Evolutionary conservation across 23 tunicate species (phyloP), one percentile per base, ranked within the genome.

Genomic region (Clavelina lepadiformis): DNA sequence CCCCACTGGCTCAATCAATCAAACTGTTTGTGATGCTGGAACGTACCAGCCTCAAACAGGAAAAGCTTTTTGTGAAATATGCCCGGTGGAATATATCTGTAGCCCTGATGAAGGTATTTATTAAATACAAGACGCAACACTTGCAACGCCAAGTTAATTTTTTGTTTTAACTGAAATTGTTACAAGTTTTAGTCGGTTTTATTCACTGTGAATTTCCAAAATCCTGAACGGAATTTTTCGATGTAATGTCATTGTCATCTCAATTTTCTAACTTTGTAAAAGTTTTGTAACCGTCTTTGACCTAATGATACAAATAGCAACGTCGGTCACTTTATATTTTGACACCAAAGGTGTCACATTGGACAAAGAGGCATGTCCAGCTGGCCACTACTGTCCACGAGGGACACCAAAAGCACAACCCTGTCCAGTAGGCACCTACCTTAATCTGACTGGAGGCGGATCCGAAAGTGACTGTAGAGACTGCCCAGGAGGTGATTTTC

Each of bases 51-150:
- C 57, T 0, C 23, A 55, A 8, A n/a, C 28, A 3, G 75, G 77
- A 2, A 68, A 27, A 38, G 51, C 66, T 11, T 3, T 29, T 5
- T 89, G 97, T 46, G 31, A 6, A 2, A 29, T 28, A 30, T 89
- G 97, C 35, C 68, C 65, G 1, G 53, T 53, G 3, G 97, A 83
- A 35, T 35, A 27, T 29, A 51, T 82, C n/a, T 89, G 97, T 38
- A 83, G 81, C 47, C 97, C 97, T 5, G 50, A 63, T 56, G 87
- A 89, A 30, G 97, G 97, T 89, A 46, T 28, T n/a, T n/a, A n/a
- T n/a, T n/a, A n/a, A n/a, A n/a, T n/a, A n/a, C n/a, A n/a, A n/a
- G 73, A 30, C n/a, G n/a, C n/a, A n/a, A n/a, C n/a, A n/a, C n/a
- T n/a, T n/a, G n/a, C n/a, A n/a, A n/a, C n/a, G n/a, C n/a, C n/a